Evolutionary conservation across 2,797 vertebrate genomes (phyloP).

Genomic region (Pseudotriccus pelzelni): DNA sequence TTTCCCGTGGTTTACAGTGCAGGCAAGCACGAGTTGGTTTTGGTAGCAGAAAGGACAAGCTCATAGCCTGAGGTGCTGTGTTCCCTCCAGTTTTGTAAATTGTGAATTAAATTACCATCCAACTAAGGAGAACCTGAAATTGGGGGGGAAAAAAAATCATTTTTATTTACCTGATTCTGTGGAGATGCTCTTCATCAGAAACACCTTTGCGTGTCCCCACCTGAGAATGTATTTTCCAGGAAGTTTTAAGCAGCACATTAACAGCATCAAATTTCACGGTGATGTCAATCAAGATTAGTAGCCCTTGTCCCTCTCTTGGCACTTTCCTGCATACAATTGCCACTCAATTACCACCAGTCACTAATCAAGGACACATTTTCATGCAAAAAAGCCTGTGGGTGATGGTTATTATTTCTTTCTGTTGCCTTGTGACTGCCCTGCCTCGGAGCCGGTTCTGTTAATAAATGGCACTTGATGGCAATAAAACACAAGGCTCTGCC

Average conservation of each 20-base stretch:
- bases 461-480: not conserved
- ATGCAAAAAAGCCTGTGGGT: not conserved
- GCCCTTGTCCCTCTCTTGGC: not conserved
- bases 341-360: not conserved
- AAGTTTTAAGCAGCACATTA: not conserved
- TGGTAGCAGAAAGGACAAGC: not conserved
- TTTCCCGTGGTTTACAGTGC: not conserved
- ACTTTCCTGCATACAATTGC: constrained; percentile 33
- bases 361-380: not conserved
- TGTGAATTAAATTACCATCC: not conserved
- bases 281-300: not conserved
- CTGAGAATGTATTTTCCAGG: not conserved
- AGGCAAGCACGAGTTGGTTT: not conserved
- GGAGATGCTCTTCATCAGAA: not conserved
- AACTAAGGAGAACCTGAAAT: not conserved
- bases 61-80: not conserved
- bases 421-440: not conserved
- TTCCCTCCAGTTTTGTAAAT: not conserved
- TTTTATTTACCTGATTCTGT: not conserved
- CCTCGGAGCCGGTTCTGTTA: not conserved
- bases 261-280: not conserved
- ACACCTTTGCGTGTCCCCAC: not conserved
- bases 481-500: not conserved
- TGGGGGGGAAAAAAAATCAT: not conserved
- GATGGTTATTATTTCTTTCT: not conserved